Conservation (phyloP, 1,140 invertebrate genomes). For the Pachyrhynchus sulphureomaculatus region DNA sequence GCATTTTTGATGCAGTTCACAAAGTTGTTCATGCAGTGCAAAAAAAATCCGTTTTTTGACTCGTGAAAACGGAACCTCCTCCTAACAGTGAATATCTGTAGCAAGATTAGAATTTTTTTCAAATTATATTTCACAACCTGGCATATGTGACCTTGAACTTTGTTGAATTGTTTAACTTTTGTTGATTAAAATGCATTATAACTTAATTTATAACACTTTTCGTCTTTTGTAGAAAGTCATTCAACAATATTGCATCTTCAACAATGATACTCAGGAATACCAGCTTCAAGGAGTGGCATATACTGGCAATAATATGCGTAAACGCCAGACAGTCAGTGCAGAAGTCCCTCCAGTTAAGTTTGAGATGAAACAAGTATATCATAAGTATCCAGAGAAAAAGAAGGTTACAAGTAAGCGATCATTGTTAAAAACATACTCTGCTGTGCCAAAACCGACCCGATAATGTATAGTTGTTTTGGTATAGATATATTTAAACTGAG, state of each 20-base stretch:
- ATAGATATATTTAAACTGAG: not conserved
- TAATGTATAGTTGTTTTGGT: constrained; percentile 1
- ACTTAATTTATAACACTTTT: no score
- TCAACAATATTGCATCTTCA: constrained; percentile 92
- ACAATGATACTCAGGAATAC: constrained; percentile 98
- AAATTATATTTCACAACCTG: no score
- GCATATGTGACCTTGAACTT: no score
- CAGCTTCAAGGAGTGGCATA: constrained; percentile 97
- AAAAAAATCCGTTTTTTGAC: no score
- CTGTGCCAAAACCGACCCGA: constrained; percentile 34
- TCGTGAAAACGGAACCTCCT: no score
- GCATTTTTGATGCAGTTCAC: no score
- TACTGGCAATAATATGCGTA: constrained; percentile 97
- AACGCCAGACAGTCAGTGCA: constrained; percentile 51
- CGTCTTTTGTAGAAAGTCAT: constrained; percentile 75
- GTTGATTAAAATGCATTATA: no score
- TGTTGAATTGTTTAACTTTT: no score
- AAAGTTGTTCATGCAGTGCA: no score
- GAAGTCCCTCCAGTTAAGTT: constrained; percentile 32
- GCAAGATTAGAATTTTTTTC: no score
- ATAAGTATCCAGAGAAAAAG: constrained; percentile 44
- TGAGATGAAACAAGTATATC: constrained; percentile 47
- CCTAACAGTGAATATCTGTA: no score
- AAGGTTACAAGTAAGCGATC: constrained; percentile 33
- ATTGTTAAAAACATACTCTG: constrained; percentile 31